Conservation (phyloP, 2,797 vertebrate genomes). For the Phataginus tetradactyla region DNA sequence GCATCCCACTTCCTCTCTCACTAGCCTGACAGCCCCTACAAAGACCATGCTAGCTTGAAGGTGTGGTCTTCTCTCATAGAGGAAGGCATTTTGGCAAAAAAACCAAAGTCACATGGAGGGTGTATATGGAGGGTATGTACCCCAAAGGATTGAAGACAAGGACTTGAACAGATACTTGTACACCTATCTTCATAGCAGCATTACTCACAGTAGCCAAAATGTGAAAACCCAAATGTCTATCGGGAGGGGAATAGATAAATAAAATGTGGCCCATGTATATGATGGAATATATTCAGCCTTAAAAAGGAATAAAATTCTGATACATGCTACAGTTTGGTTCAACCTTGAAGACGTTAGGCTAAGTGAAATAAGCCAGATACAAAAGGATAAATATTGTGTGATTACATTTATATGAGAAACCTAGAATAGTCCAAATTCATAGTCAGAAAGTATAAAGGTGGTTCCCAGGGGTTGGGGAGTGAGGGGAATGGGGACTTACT, state of each 20-base stretch:
- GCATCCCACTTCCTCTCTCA: neutral
- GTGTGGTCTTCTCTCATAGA: slow-evolving; percentile 29
- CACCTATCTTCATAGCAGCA: neutral
- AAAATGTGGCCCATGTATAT: neutral
- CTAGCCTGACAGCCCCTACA: neutral
- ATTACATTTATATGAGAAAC: neutral
- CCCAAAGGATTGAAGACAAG: neutral
- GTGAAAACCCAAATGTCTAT: neutral
- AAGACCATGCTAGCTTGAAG: neutral
- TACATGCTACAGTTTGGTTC: neutral
- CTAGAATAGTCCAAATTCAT: neutral
- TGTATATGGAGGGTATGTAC: neutral
- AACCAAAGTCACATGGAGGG: slow-evolving; percentile 37
- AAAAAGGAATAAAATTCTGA: slow-evolving; percentile 21
- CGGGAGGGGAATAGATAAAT: neutral
- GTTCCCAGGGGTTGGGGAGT: neutral
- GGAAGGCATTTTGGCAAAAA: slow-evolving; percentile 2
- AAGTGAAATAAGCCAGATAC: neutral
- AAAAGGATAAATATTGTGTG: neutral
- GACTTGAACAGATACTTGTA: neutral
- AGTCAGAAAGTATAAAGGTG: neutral
- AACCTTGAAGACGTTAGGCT: neutral
- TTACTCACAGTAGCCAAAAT: neutral
- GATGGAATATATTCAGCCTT: neutral
- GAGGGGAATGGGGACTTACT: neutral